Conservation (phyloP, 2,113 vertebrate genomes). For the Nothobranchius kuhntae region DNA sequence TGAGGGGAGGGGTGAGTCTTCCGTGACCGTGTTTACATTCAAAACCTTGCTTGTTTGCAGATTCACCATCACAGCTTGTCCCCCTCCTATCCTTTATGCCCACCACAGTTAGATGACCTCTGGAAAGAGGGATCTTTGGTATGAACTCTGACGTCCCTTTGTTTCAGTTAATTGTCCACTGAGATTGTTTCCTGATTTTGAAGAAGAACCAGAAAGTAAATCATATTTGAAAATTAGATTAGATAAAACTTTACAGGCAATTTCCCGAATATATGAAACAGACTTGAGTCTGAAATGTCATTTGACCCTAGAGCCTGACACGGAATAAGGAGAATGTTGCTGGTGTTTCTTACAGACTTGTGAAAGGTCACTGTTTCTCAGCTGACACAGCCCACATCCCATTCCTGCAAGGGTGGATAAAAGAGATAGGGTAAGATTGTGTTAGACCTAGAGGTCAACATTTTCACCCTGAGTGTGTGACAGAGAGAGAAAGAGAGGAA, state of each 20-base stretch:
- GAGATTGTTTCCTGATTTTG: neutral
- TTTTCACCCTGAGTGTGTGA: slow-evolving; percentile 36
- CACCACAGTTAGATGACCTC: too few relatives aligned
- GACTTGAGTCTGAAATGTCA: too few relatives aligned
- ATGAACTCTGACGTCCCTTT: too few relatives aligned
- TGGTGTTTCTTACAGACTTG: slow-evolving; percentile 47
- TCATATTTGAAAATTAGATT: neutral
- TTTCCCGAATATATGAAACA: too few relatives aligned
- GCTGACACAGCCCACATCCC: slow-evolving; percentile 35
- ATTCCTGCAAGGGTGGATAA: slow-evolving; percentile 28
- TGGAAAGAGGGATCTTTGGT: too few relatives aligned
- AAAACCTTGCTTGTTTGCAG: too few relatives aligned
- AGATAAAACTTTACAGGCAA: neutral
- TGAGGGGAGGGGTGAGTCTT: too few relatives aligned
- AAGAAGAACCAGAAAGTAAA: slow-evolving; percentile 7
- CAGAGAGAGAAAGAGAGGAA: slow-evolving; percentile 20
- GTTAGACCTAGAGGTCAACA: slow-evolving; percentile 49
- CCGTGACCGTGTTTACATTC: too few relatives aligned
- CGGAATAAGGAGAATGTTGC: slow-evolving; percentile 21
- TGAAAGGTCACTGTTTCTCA: slow-evolving; percentile 57
- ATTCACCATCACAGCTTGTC: too few relatives aligned
- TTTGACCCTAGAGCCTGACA: slow-evolving; percentile 15
- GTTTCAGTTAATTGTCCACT: too few relatives aligned
- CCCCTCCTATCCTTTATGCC: too few relatives aligned
- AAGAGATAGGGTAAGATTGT: slow-evolving; percentile 42